Conservation (phyloP, 2,888 invertebrate species). For the Lithophane leautieri region DNA sequence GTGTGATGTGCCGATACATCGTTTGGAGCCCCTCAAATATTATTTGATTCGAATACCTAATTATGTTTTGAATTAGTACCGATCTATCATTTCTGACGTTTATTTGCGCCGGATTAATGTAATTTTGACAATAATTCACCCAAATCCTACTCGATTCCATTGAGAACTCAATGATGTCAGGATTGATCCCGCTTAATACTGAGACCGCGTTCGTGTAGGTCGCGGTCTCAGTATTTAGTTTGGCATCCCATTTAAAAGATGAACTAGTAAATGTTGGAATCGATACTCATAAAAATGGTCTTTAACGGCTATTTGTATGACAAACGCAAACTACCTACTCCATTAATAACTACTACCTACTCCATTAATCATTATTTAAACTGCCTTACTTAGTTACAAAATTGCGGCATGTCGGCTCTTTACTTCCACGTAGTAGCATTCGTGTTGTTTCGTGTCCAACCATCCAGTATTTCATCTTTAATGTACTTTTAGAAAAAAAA, state of each 20-base stretch:
- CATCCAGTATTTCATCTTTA: conserved; percentile 46
- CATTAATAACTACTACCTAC: too few relatives aligned
- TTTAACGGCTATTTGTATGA: neutral
- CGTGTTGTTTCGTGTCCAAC: conserved; percentile 29
- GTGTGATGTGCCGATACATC: neutral
- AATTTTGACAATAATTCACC: neutral
- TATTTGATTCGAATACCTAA: neutral
- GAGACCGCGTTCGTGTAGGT: too few relatives aligned
- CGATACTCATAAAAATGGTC: neutral
- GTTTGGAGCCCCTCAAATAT: neutral
- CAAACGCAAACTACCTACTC: neutral
- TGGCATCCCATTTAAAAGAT: neutral
- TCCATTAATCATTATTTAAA: too few relatives aligned
- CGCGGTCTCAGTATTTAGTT: neutral
- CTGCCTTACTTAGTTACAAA: neutral
- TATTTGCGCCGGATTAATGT: neutral
- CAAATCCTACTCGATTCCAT: neutral
- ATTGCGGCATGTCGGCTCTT: neutral
- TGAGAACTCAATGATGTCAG: neutral
- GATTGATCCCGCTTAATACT: neutral
- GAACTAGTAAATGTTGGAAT: neutral
- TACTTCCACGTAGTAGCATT: conserved; percentile 20
- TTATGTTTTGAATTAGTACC: neutral
- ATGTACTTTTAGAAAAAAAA: conserved; percentile 53
- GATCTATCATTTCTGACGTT: conserved; percentile 4